phyloP scores from a whole-genome alignment of 1,140 invertebrate species.

The Papilio helenus region DNA sequence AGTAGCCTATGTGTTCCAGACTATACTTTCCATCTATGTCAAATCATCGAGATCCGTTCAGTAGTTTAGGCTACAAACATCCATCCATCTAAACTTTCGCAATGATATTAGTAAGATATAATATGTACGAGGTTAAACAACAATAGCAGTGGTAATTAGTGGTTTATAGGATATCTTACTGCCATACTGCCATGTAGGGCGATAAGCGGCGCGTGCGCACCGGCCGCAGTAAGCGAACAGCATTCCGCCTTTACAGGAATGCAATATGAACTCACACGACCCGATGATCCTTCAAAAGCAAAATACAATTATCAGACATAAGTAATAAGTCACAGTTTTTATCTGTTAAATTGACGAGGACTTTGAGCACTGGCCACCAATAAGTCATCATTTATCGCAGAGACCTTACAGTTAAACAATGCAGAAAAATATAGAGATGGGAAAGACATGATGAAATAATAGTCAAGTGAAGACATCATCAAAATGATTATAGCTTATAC shows the following conservation, averaged over 20 bases:
- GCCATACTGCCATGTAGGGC: slow-evolving; percentile 51
- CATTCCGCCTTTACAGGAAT: slow-evolving; percentile 57
- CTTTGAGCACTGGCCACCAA: not conserved
- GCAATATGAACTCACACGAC: slow-evolving; percentile 46
- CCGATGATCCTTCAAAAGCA: not conserved
- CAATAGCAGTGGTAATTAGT: slow-evolving; percentile 50
- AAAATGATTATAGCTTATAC: no score
- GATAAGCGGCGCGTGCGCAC: slow-evolving; percentile 46
- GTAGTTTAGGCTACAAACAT: no score
- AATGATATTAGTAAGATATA: no score
- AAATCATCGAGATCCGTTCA: no score
- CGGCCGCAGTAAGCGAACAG: slow-evolving; percentile 49
- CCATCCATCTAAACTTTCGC: no score
- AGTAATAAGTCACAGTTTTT: no score
- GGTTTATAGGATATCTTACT: slow-evolving; percentile 52
- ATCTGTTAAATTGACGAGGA: no score
- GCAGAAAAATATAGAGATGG: no score
- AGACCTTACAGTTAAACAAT: no score
- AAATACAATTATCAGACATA: not conserved
- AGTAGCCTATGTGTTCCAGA: no score
- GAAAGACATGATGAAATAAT: not conserved
- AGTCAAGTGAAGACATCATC: no score
- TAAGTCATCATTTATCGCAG: not conserved
- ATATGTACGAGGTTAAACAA: not conserved
- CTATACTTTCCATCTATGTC: no score